Percentiles rank a stretch among this genome's conserved stretches.
phyloP scores from a whole-genome alignment of 1,140 invertebrate genomes.

The Drosophila grimshawi region DNA sequence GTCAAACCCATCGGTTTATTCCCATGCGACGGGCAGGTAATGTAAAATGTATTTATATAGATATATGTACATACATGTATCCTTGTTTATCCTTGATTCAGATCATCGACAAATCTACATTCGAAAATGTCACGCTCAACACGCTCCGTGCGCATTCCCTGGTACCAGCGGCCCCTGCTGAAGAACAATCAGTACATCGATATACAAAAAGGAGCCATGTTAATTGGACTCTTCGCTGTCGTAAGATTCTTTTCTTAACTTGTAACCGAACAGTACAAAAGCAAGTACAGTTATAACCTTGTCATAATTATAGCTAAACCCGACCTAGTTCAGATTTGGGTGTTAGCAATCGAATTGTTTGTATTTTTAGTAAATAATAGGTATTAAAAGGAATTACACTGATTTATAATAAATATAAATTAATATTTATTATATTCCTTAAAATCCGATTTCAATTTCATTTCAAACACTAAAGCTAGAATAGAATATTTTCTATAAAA shows the following conservation, averaged over 20 bases:
- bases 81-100: slow-evolving; percentile 64
- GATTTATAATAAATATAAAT: too few species aligned
- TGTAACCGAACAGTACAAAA: too few species aligned
- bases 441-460: too few species aligned
- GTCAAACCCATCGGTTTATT: slow-evolving; percentile 93
- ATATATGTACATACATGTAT: slow-evolving; percentile 5
- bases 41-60: neutral
- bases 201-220: slow-evolving; percentile 91
- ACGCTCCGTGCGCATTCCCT: slow-evolving; percentile 91
- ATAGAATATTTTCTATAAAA: too few species aligned
- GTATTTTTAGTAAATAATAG: too few species aligned
- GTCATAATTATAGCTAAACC: too few species aligned
- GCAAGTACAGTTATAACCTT: neutral
- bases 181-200: slow-evolving; percentile 91
- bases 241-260: slow-evolving; percentile 85
- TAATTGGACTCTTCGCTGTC: slow-evolving; percentile 90
- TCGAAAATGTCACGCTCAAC: slow-evolving; percentile 92
- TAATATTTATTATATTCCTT: too few species aligned
- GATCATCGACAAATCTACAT: slow-evolving; percentile 91
- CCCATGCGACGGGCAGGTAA: slow-evolving; percentile 90
- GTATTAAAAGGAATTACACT: too few species aligned
- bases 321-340: too few species aligned
- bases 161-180: slow-evolving; percentile 92
- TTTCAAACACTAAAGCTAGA: too few species aligned
- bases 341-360: too few species aligned